phyloP scores from a whole-genome alignment of 1,140 invertebrate species.

The Anastrepha obliqua region DNA sequence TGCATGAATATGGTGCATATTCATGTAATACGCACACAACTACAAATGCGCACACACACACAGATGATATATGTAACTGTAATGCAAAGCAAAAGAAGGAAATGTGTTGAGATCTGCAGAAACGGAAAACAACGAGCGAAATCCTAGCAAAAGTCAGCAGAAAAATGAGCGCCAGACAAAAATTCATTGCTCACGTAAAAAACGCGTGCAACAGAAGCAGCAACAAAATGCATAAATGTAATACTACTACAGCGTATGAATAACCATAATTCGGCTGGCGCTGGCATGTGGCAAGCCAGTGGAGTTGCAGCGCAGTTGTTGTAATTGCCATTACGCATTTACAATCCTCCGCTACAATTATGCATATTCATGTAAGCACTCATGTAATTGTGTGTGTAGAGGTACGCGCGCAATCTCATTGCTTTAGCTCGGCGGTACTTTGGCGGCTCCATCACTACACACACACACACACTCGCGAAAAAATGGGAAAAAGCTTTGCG shows the following conservation, averaged over 20 bases:
- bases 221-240: background rate
- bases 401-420: background rate
- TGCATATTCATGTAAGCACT: background rate
- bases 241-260: background rate
- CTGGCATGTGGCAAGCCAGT: background rate
- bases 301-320: background rate
- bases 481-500: background rate
- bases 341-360: background rate
- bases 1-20: too few relatives aligned
- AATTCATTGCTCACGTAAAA: background rate
- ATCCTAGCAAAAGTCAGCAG: background rate
- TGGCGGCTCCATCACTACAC: background rate
- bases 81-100: too few relatives aligned
- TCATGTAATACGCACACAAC: too few relatives aligned
- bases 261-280: conserved; percentile 17
- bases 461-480: background rate
- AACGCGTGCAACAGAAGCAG: background rate
- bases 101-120: background rate
- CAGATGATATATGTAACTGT: too few relatives aligned
- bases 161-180: background rate
- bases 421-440: background rate
- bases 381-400: background rate
- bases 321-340: conserved; percentile 15
- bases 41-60: too few relatives aligned
- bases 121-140: background rate